Evolutionary conservation across 2,888 invertebrate species (phyloP).

Genomic region (Byasa hedistus): DNA sequence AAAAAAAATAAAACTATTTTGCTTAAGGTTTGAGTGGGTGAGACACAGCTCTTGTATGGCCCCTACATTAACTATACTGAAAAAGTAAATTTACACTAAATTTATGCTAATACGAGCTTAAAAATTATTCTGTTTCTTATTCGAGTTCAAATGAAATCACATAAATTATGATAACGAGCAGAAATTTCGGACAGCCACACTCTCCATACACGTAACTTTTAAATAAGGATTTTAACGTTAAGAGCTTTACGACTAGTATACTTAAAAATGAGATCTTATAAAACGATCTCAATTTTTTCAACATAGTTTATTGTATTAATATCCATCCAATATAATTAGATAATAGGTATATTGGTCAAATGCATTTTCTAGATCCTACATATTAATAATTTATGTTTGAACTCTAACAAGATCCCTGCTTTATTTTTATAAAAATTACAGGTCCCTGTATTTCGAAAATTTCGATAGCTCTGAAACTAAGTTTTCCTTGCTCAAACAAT

Average conservation of each 20-base stretch:
- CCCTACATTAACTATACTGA: constrained; percentile 3
- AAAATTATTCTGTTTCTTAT: constrained; percentile 49
- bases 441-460: not conserved
- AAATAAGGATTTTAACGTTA: constrained; percentile 68
- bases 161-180: constrained; percentile 53
- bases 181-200: constrained; percentile 55
- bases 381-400: constrained; percentile 55
- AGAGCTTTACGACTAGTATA: constrained; percentile 77
- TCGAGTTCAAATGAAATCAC: constrained; percentile 51
- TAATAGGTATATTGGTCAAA: constrained; percentile 65
- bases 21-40: constrained; percentile 1
- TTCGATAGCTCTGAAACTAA: not conserved
- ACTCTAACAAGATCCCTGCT: not conserved
- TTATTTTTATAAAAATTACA: not conserved
- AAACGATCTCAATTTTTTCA: constrained; percentile 71
- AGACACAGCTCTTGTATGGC: not conserved
- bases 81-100: constrained; percentile 37
- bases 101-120: constrained; percentile 59
- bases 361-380: constrained; percentile 68
- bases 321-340: constrained; percentile 79
- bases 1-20: constrained; percentile 1
- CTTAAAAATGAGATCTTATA: constrained; percentile 75
- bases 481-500: not conserved
- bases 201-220: constrained; percentile 58
- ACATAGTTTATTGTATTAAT: constrained; percentile 73